These are phyloP conservation scores for Chelon labrosus DNA, from an alignment of 2,797 vertebrate species.

Conservation along the genomic window DNA sequence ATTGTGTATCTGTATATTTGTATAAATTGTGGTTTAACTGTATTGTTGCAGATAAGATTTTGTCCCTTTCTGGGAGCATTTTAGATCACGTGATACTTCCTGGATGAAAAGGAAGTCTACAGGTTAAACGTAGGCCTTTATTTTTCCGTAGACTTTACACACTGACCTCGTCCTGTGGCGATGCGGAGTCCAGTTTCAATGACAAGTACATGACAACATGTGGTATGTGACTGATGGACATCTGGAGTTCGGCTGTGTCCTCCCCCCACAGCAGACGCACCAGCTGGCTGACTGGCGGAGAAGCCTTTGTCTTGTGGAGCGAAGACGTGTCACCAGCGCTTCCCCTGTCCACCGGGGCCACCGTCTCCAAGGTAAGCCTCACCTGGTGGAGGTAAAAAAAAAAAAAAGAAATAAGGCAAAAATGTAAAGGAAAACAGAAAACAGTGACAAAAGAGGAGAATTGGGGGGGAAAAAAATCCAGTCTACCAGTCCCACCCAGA, in stretches of 20 bases:
- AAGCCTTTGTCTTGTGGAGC: conserved; percentile 56
- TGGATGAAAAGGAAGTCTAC: background rate
- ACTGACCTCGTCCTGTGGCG: conserved; percentile 91
- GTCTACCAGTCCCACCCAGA: background rate
- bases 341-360: conserved; percentile 53
- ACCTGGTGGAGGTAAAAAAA: conserved; percentile 80
- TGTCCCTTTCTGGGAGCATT: background rate
- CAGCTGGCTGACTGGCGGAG: conserved; percentile 87
- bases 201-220: conserved; percentile 94
- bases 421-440: background rate
- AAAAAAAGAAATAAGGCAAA: background rate
- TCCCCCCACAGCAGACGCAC: conserved; percentile 92
- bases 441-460: background rate
- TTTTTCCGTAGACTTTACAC: background rate
- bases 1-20: too few relatives aligned
- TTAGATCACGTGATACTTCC: background rate
- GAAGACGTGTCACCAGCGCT: background rate
- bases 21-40: background rate
- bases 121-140: too few relatives aligned
- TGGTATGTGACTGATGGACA: conserved; percentile 85
- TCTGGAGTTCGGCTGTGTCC: conserved; percentile 84
- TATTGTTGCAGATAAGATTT: background rate
- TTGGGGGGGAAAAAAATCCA: background rate
- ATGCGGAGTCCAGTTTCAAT: conserved; percentile 89
- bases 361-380: conserved; percentile 93